A percentile compares a stretch with the other conserved stretches of the same genome.
phyloP scores from a whole-genome alignment of 2,888 invertebrate genomes.

The Meghimatium bilineatum region DNA sequence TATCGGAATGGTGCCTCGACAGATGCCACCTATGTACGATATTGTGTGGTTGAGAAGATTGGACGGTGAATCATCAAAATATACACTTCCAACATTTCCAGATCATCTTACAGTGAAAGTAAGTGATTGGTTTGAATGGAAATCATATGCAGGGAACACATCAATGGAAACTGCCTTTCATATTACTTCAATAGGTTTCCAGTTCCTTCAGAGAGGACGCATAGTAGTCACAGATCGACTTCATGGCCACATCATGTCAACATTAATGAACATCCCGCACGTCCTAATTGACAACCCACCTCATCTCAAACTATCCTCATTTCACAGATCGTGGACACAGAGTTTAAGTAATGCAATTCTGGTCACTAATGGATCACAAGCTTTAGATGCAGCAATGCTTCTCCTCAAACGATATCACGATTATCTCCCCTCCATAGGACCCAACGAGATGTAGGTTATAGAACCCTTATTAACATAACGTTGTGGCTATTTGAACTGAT shows the following conservation, averaged over 20 bases:
- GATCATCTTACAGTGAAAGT: constrained; percentile 32
- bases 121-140: constrained; percentile 51
- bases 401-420: constrained; percentile 13
- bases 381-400: background rate
- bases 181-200: constrained; percentile 47
- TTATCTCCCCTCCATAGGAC: background rate
- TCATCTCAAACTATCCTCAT: constrained; percentile 44
- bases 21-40: constrained; percentile 52
- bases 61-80: constrained; percentile 49
- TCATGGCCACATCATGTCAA: constrained; percentile 52
- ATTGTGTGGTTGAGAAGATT: constrained; percentile 55
- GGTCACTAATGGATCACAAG: constrained; percentile 17
- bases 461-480: no score
- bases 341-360: constrained; percentile 25
- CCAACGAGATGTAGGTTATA: background rate
- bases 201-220: constrained; percentile 55
- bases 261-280: constrained; percentile 19
- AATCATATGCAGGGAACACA: constrained; percentile 32
- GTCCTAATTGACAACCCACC: constrained; percentile 29
- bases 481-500: no score
- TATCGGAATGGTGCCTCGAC: constrained; percentile 50
- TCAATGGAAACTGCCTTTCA: constrained; percentile 49
- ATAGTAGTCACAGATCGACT: constrained; percentile 56
- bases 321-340: constrained; percentile 40
- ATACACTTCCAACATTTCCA: constrained; percentile 39